Conservation (phyloP, 2,797 vertebrate genomes). For the Astyanax mexicanus region DNA sequence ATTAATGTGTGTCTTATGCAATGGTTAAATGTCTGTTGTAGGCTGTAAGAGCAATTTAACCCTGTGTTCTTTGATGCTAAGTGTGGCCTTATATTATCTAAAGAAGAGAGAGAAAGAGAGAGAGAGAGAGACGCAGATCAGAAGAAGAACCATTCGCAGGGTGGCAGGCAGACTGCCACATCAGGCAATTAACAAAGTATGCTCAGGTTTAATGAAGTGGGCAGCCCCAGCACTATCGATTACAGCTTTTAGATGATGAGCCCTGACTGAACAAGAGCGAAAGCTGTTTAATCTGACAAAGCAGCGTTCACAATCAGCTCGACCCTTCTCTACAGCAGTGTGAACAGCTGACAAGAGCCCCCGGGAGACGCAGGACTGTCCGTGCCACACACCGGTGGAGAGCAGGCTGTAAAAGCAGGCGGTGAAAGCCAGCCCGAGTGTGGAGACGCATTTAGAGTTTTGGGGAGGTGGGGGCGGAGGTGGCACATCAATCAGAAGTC, state of each 20-base stretch:
- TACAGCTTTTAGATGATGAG: slow-evolving; percentile 21
- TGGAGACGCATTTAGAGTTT: slow-evolving; percentile 32
- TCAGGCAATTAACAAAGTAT: slow-evolving; percentile 44
- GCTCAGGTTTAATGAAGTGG: slow-evolving; percentile 48
- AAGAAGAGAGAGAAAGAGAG: too few relatives aligned
- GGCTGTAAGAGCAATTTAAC: too few relatives aligned
- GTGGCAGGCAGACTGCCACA: not conserved
- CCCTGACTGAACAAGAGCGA: slow-evolving; percentile 32
- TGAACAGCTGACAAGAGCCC: slow-evolving; percentile 20
- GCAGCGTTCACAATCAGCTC: slow-evolving; percentile 7
- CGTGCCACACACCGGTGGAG: not conserved
- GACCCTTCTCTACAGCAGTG: not conserved
- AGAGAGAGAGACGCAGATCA: slow-evolving; percentile 21
- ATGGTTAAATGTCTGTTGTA: too few relatives aligned
- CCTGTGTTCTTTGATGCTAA: too few relatives aligned
- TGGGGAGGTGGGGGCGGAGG: slow-evolving; percentile 40
- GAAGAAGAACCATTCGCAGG: not conserved
- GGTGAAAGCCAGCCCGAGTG: not conserved
- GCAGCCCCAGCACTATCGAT: slow-evolving; percentile 35
- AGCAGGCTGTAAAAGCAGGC: not conserved
- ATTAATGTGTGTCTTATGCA: too few relatives aligned
- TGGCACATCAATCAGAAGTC: slow-evolving; percentile 70
- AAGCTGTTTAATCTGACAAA: slow-evolving; percentile 25
- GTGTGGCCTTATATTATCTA: too few relatives aligned
- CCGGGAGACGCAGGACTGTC: not conserved